Conservation (phyloP, 1,140 invertebrate species). For the Gonatopus flavifemur region DNA sequence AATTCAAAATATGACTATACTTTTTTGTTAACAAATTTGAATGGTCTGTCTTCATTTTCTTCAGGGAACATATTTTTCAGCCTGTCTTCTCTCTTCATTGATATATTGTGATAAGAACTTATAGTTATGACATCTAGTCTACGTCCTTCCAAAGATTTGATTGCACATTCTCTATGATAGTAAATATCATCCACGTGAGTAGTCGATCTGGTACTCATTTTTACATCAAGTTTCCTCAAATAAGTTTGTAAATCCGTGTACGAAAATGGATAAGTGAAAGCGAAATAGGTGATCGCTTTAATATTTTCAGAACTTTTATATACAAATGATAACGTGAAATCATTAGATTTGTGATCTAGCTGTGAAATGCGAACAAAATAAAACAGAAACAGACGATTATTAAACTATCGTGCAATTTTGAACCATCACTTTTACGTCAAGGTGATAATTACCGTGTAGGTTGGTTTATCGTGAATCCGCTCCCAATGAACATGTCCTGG, state of each 20-base stretch:
- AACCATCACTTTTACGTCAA: too few relatives aligned
- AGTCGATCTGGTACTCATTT: constrained; percentile 45
- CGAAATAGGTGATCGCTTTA: constrained; percentile 80
- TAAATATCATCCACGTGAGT: constrained; percentile 71
- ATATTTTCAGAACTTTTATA: constrained; percentile 73
- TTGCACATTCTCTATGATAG: constrained; percentile 82
- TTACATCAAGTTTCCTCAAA: constrained; percentile 46
- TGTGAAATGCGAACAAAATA: constrained; percentile 47
- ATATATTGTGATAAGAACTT: constrained; percentile 79
- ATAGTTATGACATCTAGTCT: constrained; percentile 87
- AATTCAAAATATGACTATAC: constrained; percentile 54
- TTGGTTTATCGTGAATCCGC: constrained; percentile 73
- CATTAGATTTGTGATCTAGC: constrained; percentile 60
- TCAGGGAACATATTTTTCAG: constrained; percentile 80
- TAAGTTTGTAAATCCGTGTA: constrained; percentile 79
- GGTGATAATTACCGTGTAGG: constrained; percentile 60
- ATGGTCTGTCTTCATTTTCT: constrained; percentile 66
- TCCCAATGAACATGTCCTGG: constrained; percentile 78
- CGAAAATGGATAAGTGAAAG: constrained; percentile 90
- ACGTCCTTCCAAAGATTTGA: constrained; percentile 79
- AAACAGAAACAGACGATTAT: too few relatives aligned
- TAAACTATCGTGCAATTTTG: too few relatives aligned
- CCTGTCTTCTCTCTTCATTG: constrained; percentile 68
- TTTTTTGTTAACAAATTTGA: constrained; percentile 75
- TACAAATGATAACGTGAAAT: constrained; percentile 79